Evolutionary conservation across 92 coral and sea anemone species (phyloP).

Genomic region (Porites rus): DNA sequence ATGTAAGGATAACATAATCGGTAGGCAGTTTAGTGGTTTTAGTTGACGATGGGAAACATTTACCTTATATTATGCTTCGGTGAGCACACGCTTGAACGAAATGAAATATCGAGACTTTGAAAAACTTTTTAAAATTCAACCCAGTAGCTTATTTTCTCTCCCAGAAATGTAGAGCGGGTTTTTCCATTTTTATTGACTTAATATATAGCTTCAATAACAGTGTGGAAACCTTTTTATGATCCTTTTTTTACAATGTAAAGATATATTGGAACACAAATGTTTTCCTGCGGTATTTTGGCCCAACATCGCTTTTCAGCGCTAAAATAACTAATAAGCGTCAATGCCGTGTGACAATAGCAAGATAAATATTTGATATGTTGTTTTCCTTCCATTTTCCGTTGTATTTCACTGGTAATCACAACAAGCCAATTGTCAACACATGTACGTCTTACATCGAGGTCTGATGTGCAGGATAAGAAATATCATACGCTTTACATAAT

Average conservation of each 20-base stretch:
- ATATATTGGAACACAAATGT: background rate
- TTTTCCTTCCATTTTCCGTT: background rate
- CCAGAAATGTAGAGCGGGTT: background rate
- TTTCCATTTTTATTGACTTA: background rate
- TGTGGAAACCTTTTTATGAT: too few relatives aligned
- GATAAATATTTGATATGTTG: conserved; percentile 29
- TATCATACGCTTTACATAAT: too few relatives aligned
- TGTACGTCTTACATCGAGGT: too few relatives aligned
- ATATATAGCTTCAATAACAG: background rate
- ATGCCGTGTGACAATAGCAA: background rate
- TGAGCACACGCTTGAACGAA: background rate
- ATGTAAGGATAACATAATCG: too few relatives aligned
- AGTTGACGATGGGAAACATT: conserved; percentile 17
- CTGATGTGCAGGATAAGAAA: too few relatives aligned
- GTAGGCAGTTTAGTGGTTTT: conserved; percentile 13
- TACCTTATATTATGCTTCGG: conserved; percentile 14
- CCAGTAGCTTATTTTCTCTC: too few relatives aligned
- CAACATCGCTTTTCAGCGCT: background rate
- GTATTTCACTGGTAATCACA: background rate
- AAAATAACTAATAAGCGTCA: conserved; percentile 12
- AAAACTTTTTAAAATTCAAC: conserved; percentile 16
- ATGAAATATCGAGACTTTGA: background rate
- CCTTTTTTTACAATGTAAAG: background rate
- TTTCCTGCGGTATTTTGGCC: background rate
- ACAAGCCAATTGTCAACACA: background rate